Base-by-base conservation (phyloP, 2,797 vertebrate species). In the Holocentrus rufus region DNA sequence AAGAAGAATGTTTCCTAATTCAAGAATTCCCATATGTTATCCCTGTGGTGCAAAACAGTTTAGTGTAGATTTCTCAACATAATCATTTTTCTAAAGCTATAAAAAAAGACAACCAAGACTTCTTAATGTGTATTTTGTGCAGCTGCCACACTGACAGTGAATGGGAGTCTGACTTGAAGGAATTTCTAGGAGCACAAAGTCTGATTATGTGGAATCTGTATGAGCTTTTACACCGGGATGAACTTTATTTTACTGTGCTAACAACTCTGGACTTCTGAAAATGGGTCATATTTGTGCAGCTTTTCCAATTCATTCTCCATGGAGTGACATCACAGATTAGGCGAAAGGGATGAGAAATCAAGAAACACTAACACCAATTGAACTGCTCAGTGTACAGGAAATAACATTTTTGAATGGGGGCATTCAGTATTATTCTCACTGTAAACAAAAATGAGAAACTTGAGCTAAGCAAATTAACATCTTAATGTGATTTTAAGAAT, bases 351-450 rank as follows among this genome's bases (percentile, higher is more conserved):
- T 10, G 34, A 42, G 4, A 2, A 22, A 23, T 61, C 1, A 44
- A 61, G 2, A 34, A 65, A 60, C 44, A n/a, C 4, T 2, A 52
- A 3, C 25, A 22, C 56, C 73, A 56, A 56, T 15, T 56, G 54
- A 80, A 83, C 81, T 76, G 15, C 68, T 75, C 60, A 18, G 13
- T 25, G 22, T 13, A 46, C 18, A 7, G 25, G 25, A 30, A 30
- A 17, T n/a, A 30, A 8, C 27, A 31, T 54, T 75, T 76, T 70
- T 42, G 27, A 67, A 67, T 49, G 58, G 30, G 18, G 46, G 0
- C 23, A 42, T 50, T 54, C 53, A 54, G 4, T 72, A 39, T 54
- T 58, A 64, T 60, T 57, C 11, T 66, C 36, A 63, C 49, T 6
- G 69, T 7, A 50, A 77, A 61, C 30, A 73, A 44, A 76, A 55